Evolutionary conservation across 2,888 invertebrate species (phyloP).

Genomic region (Branchellion lobata): DNA sequence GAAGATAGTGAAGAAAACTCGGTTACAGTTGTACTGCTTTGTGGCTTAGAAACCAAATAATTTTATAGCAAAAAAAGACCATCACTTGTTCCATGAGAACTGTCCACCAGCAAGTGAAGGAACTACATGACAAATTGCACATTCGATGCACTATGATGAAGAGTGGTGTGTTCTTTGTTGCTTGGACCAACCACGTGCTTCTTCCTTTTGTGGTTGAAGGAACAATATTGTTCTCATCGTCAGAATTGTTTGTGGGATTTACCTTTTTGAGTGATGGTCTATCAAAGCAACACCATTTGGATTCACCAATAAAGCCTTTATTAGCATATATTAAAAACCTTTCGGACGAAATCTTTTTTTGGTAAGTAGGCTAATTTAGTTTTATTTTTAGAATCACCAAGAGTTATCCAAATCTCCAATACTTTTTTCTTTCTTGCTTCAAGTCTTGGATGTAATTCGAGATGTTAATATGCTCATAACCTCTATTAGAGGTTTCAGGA

Average conservation of each 20-base stretch:
- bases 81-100: constrained; percentile 1
- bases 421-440: background rate
- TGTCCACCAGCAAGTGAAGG: background rate
- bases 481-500: constrained; percentile 23
- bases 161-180: background rate
- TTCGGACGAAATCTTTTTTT: background rate
- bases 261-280: background rate
- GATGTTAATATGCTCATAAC: constrained; percentile 12
- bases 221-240: background rate
- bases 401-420: background rate
- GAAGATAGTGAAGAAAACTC: constrained; percentile 99
- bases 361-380: background rate
- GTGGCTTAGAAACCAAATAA: constrained; percentile 28
- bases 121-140: background rate
- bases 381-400: background rate
- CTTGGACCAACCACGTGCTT: background rate
- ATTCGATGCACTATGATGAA: background rate
- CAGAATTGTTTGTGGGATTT: background rate
- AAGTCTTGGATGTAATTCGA: background rate
- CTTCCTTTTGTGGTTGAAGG: background rate
- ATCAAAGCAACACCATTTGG: constrained; percentile 7
- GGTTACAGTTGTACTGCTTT: constrained; percentile 24
- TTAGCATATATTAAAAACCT: constrained; percentile 18
- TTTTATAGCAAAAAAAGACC: background rate
- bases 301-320: constrained; percentile 31